phyloP scores from a whole-genome alignment of 2,113 vertebrate genomes.

The Laticauda laticaudata region DNA sequence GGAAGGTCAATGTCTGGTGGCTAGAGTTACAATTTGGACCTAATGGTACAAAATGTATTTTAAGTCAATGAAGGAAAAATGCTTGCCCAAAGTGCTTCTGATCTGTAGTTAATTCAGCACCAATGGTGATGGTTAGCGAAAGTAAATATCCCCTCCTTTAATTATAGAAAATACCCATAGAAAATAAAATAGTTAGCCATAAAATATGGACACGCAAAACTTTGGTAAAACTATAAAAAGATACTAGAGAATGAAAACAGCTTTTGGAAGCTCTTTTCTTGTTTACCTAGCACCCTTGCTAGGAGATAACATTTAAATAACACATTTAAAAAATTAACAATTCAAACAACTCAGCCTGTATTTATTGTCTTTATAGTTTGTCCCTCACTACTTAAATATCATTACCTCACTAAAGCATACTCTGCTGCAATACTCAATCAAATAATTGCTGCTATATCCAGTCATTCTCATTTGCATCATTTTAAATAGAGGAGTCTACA shows the following conservation, averaged over 20 bases:
- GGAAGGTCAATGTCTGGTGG: background rate
- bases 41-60: background rate
- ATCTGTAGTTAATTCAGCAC: background rate
- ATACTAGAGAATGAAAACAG: background rate
- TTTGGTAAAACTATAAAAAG: background rate
- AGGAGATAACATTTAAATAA: background rate
- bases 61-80: background rate
- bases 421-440: background rate
- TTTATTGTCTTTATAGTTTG: background rate
- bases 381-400: background rate
- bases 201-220: background rate
- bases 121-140: background rate
- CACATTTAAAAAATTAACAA: background rate
- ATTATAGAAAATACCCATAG: background rate
- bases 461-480: background rate
- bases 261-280: background rate
- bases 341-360: background rate
- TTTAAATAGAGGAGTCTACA: background rate
- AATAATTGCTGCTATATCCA: background rate
- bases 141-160: background rate
- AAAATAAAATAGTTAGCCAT: background rate
- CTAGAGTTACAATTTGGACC: background rate
- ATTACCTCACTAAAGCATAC: background rate
- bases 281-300: background rate
- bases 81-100: background rate